Percentiles rank a stretch among this genome's conserved stretches.
These are phyloP conservation scores for Aradophagus sp. DNA, from an alignment of 1,140 invertebrate genomes.

Conservation along the genomic window DNA sequence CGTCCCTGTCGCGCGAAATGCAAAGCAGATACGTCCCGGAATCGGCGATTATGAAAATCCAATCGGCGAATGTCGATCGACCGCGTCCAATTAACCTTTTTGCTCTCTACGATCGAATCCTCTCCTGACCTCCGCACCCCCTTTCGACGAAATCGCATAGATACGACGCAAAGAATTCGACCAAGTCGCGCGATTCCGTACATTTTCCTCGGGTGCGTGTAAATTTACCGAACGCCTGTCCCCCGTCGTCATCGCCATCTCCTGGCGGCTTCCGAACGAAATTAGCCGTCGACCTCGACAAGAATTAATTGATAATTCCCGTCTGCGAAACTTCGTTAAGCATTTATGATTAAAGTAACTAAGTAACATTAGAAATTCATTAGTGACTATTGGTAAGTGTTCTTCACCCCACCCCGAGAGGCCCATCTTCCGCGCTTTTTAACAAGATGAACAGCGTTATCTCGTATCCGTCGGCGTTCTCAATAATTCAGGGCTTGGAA, in stretches of 20 bases:
- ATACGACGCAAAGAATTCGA: too few species aligned
- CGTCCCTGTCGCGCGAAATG: too few species aligned
- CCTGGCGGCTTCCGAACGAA: conserved; percentile 1
- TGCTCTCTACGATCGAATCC: too few species aligned
- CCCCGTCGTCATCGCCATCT: conserved; percentile 1
- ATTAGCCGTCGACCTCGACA: conserved; percentile 16
- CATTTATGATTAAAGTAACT: conserved; percentile 19
- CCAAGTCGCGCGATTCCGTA: too few species aligned
- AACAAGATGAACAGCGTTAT: conserved; percentile 19
- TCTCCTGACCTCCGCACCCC: too few species aligned
- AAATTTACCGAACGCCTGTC: neutral
- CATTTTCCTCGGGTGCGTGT: neutral
- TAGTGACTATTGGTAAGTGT: neutral
- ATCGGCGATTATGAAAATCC: too few species aligned
- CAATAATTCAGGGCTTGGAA: conserved; percentile 55
- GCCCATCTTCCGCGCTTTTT: conserved; percentile 2
- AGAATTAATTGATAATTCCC: conserved; percentile 25
- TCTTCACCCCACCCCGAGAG: neutral
- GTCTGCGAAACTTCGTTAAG: neutral
- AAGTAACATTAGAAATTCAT: conserved; percentile 24
- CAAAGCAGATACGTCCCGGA: too few species aligned
- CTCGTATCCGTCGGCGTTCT: conserved; percentile 26
- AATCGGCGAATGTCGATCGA: too few species aligned
- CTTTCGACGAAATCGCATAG: too few species aligned
- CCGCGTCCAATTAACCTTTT: too few species aligned